phyloP scores from a whole-genome alignment of 1,140 invertebrate genomes.

The Macrosteles quadrilineatus region DNA sequence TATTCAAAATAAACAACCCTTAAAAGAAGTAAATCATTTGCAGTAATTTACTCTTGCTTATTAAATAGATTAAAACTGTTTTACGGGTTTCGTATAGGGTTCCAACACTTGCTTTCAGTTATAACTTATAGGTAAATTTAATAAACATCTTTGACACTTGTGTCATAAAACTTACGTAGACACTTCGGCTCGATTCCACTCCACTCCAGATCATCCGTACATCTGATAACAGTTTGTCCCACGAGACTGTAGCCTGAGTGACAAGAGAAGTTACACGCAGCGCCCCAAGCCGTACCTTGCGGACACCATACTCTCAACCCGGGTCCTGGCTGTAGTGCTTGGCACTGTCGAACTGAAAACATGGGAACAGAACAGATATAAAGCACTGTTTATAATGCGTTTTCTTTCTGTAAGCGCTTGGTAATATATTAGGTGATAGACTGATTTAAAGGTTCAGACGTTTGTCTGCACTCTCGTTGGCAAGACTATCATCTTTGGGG shows the following conservation, averaged over 20 bases:
- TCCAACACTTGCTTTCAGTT: neutral
- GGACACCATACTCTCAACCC: conserved; percentile 4
- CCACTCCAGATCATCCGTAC: conserved; percentile 23
- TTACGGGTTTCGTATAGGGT: neutral
- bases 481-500: too few species aligned
- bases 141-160: neutral
- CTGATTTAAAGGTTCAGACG: too few species aligned
- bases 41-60: neutral
- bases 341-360: conserved; percentile 21
- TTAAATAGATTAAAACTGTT: neutral
- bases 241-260: conserved; percentile 11
- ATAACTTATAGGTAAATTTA: neutral
- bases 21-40: neutral
- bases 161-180: conserved; percentile 8
- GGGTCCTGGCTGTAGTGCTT: neutral
- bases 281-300: conserved; percentile 15
- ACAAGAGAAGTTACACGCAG: conserved; percentile 19
- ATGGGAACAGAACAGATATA: neutral
- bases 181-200: conserved; percentile 15
- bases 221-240: neutral
- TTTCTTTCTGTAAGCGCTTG: too few species aligned
- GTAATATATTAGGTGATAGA: too few species aligned
- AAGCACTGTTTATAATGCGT: neutral
- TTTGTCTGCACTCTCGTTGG: too few species aligned
- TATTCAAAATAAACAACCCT: neutral